Evolutionary conservation across 2,888 invertebrate genomes (phyloP).

Genomic region (Cyclophora punctaria): DNA sequence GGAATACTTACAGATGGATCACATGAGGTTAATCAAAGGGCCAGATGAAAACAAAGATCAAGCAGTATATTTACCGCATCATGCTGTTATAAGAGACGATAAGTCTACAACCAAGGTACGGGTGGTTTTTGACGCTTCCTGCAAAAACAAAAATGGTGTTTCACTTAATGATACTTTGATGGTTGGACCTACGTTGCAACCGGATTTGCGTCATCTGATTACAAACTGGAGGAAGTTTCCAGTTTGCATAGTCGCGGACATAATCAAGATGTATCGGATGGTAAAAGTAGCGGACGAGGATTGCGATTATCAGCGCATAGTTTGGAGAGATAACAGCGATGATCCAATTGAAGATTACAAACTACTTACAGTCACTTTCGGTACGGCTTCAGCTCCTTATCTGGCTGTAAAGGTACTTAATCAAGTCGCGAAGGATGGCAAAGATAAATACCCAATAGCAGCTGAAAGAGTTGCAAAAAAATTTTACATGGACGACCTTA

Average conservation of each 20-base stretch:
- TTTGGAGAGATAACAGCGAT: neutral
- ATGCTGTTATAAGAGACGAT: slow-evolving; percentile 17
- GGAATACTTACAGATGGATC: neutral
- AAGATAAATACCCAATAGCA: slow-evolving; percentile 15
- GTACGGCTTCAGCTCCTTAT: slow-evolving; percentile 25
- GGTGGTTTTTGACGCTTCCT: slow-evolving; percentile 7
- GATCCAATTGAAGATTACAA: slow-evolving; percentile 14
- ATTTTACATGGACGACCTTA: slow-evolving; percentile 9
- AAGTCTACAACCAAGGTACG: slow-evolving; percentile 18
- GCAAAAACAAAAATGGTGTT: slow-evolving; percentile 1
- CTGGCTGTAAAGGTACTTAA: slow-evolving; percentile 23
- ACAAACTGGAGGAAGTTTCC: slow-evolving; percentile 3
- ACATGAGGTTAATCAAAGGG: slow-evolving; percentile 5
- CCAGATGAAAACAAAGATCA: neutral
- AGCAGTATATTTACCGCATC: slow-evolving; percentile 2
- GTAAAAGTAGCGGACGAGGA: slow-evolving; percentile 5
- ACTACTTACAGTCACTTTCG: slow-evolving; percentile 23
- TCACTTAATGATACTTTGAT: slow-evolving; percentile 8
- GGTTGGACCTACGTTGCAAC: slow-evolving; percentile 8
- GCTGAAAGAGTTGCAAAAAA: slow-evolving; percentile 8
- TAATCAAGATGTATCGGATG: slow-evolving; percentile 12
- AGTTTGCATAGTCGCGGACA: slow-evolving; percentile 4
- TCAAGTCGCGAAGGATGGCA: slow-evolving; percentile 23
- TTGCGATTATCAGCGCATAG: slow-evolving; percentile 3
- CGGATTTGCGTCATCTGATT: slow-evolving; percentile 1